Conservation (phyloP, 2,888 invertebrate species). For the Drosophila parthenogenetica region DNA sequence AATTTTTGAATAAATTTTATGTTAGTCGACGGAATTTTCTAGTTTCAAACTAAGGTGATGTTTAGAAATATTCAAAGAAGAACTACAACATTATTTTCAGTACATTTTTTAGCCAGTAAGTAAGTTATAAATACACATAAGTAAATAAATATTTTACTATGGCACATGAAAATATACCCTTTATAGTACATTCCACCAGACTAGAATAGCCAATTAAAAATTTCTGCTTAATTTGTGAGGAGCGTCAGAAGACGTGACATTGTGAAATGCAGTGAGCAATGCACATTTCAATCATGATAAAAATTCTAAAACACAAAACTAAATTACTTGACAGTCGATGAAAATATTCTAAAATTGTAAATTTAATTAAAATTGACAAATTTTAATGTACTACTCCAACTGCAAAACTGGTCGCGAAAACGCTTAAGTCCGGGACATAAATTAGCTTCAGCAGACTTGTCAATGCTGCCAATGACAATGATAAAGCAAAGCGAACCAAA, state of each 20-base stretch:
- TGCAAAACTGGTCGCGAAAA: conserved; percentile 11
- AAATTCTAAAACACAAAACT: conserved; percentile 65
- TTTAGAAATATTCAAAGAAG: too few relatives aligned
- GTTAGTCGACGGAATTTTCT: too few relatives aligned
- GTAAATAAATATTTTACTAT: too few relatives aligned
- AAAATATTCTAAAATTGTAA: conserved; percentile 74
- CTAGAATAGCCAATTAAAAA: conserved; percentile 17
- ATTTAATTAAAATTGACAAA: conserved; percentile 83
- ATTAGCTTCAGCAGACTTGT: conserved; percentile 52
- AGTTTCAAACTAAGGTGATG: too few relatives aligned
- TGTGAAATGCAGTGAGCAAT: conserved; percentile 49
- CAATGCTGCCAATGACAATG: conserved; percentile 16
- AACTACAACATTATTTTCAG: too few relatives aligned
- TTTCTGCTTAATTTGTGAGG: conserved; percentile 19
- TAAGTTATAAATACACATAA: too few relatives aligned
- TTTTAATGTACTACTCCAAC: conserved; percentile 57
- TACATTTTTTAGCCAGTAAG: too few relatives aligned
- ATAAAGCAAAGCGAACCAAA: conserved; percentile 21
- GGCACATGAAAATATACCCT: too few relatives aligned
- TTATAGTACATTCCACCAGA: too few relatives aligned
- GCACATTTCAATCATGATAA: conserved; percentile 78
- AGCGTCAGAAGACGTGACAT: conserved; percentile 36
- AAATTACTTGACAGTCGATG: conserved; percentile 28
- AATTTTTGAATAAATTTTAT: too few relatives aligned
- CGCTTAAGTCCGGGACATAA: conserved; percentile 40